Percentiles rank a stretch among this genome's conserved stretches.
Conservation (phyloP, 2,888 invertebrate genomes). For the Aphidoletes aphidimyza region DNA sequence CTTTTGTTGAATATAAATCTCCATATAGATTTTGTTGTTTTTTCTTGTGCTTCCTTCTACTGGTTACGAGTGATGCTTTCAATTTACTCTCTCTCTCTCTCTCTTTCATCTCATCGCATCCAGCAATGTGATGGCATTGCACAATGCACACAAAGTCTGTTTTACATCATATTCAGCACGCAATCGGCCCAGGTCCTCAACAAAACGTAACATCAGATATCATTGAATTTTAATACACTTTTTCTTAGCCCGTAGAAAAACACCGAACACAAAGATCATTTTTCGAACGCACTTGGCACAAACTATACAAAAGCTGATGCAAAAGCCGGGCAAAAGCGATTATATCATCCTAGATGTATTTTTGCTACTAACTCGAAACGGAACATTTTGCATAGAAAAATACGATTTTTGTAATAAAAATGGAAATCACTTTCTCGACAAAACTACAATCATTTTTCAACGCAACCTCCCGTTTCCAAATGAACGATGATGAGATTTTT, state of each 20-base stretch:
- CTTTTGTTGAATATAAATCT: constrained; percentile 9
- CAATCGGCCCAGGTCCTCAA: neutral
- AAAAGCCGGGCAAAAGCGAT: constrained; percentile 8
- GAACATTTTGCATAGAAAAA: too few species aligned
- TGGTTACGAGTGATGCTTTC: constrained; percentile 35
- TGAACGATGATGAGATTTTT: constrained; percentile 37
- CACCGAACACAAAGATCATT: neutral
- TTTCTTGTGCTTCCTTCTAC: neutral
- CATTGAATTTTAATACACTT: neutral
- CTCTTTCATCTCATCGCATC: too few species aligned
- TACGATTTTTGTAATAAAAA: neutral
- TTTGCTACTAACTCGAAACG: constrained; percentile 17
- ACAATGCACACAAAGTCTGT: neutral
- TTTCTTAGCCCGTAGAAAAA: neutral
- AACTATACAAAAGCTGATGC: too few species aligned
- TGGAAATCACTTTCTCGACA: neutral
- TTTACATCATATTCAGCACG: neutral
- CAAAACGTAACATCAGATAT: constrained; percentile 40
- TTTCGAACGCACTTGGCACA: neutral
- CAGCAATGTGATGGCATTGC: too few species aligned
- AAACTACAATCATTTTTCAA: neutral
- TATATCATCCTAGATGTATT: constrained; percentile 32
- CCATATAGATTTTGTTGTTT: too few species aligned
- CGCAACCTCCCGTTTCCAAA: neutral
- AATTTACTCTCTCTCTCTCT: too few species aligned